Evolutionary conservation across 2,113 vertebrate genomes (phyloP).

Genomic region (Hoplias malabaricus): DNA sequence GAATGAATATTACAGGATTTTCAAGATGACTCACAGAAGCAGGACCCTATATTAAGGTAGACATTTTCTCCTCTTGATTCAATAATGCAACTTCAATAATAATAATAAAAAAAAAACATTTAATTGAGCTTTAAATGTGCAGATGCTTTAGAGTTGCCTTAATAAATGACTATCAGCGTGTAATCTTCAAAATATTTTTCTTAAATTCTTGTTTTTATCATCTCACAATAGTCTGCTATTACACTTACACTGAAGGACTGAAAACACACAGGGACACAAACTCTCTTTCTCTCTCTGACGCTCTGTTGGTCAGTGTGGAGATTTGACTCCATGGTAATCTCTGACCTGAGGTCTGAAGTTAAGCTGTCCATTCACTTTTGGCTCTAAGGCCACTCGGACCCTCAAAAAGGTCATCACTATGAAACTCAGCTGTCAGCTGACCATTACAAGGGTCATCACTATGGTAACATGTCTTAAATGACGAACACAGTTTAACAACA

Average conservation of each 20-base stretch:
- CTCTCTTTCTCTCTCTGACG: slow-evolving; percentile 42
- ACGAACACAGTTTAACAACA: neutral
- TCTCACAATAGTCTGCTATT: no score
- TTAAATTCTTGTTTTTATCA: no score
- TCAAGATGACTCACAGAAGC: no score
- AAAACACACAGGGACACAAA: slow-evolving; percentile 10
- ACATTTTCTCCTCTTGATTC: no score
- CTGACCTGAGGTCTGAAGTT: slow-evolving; percentile 84
- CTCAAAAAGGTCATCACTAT: slow-evolving; percentile 63
- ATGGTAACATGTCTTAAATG: slow-evolving; percentile 6
- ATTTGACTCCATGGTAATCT: slow-evolving; percentile 77
- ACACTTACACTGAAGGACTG: neutral
- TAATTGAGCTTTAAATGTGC: no score
- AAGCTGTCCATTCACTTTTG: slow-evolving; percentile 78
- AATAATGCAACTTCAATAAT: no score
- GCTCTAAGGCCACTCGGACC: slow-evolving; percentile 61
- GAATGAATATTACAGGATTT: no score
- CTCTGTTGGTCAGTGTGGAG: slow-evolving; percentile 60
- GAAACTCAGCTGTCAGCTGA: slow-evolving; percentile 57
- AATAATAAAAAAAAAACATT: no score
- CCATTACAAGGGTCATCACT: slow-evolving; percentile 51
- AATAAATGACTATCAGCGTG: no score
- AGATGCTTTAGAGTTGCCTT: no score
- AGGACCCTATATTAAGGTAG: no score
- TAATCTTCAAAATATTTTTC: no score